Evolutionary conservation across 2,888 invertebrate genomes (phyloP).

Genomic region (Chironomus riparius): DNA sequence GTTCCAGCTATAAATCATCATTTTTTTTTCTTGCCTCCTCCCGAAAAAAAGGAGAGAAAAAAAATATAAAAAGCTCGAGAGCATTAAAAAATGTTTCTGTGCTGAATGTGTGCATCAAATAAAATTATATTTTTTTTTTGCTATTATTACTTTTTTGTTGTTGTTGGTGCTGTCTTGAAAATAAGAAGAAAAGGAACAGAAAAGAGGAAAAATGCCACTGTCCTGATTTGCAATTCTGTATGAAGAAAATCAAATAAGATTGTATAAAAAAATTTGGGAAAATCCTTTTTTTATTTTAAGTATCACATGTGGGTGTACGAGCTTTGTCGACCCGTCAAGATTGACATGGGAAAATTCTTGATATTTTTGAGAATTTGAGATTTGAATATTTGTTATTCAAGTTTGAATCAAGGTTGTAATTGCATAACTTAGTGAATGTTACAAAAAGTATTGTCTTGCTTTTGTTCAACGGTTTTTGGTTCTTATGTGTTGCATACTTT

Average conservation of each 20-base stretch:
- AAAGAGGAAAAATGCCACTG: background rate
- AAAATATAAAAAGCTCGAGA: background rate
- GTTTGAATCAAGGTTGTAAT: no score
- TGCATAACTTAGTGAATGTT: no score
- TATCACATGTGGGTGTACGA: no score
- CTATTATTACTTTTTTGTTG: background rate
- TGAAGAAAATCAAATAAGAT: background rate
- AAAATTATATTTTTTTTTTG: background rate
- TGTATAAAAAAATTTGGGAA: background rate
- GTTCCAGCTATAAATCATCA: conserved; percentile 26
- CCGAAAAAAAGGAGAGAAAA: background rate
- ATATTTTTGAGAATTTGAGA: no score
- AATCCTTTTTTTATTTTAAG: background rate
- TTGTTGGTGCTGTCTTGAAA: no score
- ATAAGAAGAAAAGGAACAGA: background rate
- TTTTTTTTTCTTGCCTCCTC: background rate
- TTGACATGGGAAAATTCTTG: no score
- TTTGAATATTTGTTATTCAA: no score
- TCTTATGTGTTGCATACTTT: no score
- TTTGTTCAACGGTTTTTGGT: no score
- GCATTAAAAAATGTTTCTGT: background rate
- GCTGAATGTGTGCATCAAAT: background rate
- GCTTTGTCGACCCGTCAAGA: no score
- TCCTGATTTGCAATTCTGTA: background rate
- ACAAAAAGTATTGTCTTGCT: no score